These are phyloP conservation scores for Spongilla lacustris DNA, from an alignment of 37 sponge, comb jelly and placozoan species.

Conservation along the genomic window DNA sequence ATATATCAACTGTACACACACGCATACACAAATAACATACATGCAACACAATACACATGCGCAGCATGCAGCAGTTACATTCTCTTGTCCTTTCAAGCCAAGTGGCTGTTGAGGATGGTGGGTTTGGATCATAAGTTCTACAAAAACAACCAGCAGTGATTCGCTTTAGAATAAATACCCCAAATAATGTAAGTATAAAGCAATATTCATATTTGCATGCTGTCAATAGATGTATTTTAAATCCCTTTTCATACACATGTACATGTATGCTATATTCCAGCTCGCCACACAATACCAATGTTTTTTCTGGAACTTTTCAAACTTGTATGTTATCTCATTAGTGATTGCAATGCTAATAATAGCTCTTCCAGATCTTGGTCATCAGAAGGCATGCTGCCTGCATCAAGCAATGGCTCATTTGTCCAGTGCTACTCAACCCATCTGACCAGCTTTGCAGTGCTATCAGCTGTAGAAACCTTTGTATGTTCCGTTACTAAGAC, in stretches of 20 bases:
- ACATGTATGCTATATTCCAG: too few species aligned
- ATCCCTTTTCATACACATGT: too few species aligned
- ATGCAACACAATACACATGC: background rate
- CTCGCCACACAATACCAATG: background rate
- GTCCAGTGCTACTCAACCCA: constrained; percentile 50
- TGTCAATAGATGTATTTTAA: too few species aligned
- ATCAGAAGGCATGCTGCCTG: background rate
- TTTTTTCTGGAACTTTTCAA: constrained; percentile 26
- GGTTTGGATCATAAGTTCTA: background rate
- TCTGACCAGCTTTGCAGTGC: constrained; percentile 72
- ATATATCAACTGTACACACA: too few species aligned
- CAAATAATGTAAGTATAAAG: too few species aligned
- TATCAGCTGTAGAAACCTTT: constrained; percentile 44
- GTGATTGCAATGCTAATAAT: background rate
- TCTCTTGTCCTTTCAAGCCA: constrained; percentile 24
- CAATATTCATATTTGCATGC: too few species aligned
- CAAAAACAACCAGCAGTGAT: constrained; percentile 2
- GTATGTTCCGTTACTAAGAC: background rate
- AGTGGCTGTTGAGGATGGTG: constrained; percentile 1
- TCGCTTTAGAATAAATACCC: background rate
- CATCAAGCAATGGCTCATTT: background rate
- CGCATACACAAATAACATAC: too few species aligned
- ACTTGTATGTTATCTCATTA: background rate
- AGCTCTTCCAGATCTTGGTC: background rate
- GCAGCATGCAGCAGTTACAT: background rate